phyloP scores from a whole-genome alignment of 1,140 invertebrate species.

The Capitella teleta region DNA sequence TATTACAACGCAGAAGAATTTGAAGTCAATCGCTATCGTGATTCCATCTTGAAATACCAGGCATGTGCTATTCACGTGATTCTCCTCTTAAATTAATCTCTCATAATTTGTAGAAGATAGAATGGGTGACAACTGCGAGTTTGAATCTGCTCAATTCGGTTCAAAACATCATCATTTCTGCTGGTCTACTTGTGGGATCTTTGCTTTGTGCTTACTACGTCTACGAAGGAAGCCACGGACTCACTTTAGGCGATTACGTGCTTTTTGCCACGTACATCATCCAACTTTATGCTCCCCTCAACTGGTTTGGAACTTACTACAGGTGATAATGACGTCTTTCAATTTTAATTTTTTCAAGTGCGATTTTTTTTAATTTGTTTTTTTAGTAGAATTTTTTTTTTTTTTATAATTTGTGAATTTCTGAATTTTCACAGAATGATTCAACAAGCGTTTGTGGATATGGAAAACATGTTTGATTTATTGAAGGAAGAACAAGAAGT shows the following conservation, averaged over 20 bases:
- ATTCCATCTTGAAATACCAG: constrained; percentile 71
- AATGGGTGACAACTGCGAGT: constrained; percentile 73
- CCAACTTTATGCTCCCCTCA: constrained; percentile 88
- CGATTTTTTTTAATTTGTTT: no score
- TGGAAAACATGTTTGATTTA: constrained; percentile 99
- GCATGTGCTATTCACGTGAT: constrained; percentile 38
- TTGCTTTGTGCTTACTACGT: constrained; percentile 71
- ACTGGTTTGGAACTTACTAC: constrained; percentile 98
- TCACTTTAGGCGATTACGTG: constrained; percentile 89
- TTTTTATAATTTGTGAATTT: constrained; percentile 2
- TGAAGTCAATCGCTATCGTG: constrained; percentile 72
- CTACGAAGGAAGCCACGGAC: constrained; percentile 51
- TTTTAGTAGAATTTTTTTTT: no score
- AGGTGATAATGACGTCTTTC: no score
- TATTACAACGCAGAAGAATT: constrained; percentile 89
- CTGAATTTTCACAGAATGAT: constrained; percentile 58
- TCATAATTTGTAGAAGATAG: constrained; percentile 55
- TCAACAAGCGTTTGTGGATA: constrained; percentile 94
- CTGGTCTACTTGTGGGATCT: constrained; percentile 73
- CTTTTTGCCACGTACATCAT: constrained; percentile 89
- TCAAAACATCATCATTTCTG: constrained; percentile 81
- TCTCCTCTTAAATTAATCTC: not conserved
- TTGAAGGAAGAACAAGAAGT: constrained; percentile 77
- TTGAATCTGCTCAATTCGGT: constrained; percentile 77
- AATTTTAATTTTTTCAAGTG: no score